Conservation (phyloP, 2,797 vertebrate species). For the Tenualosa thibaudeaui region DNA sequence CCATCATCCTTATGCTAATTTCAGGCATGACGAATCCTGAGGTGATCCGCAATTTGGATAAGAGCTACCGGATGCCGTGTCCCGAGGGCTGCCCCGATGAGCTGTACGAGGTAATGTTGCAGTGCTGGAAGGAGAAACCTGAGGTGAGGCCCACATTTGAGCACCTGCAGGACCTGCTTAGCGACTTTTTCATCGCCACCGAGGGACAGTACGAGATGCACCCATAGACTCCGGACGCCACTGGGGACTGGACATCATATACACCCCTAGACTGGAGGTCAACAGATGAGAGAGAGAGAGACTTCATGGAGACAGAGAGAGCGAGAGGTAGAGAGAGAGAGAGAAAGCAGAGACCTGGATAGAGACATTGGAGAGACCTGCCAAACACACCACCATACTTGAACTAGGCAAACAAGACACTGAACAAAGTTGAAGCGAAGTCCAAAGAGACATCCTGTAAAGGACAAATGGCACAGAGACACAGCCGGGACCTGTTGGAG, state of each 20-base stretch:
- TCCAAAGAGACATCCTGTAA: background rate
- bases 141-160: constrained; percentile 79
- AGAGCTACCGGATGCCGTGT: constrained; percentile 73
- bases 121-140: constrained; percentile 73
- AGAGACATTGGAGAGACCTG: background rate
- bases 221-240: constrained; percentile 54
- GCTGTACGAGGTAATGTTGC: constrained; percentile 73
- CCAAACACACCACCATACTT: background rate
- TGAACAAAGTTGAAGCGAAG: too few species aligned
- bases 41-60: constrained; percentile 75
- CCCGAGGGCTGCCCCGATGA: constrained; percentile 71
- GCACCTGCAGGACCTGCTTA: constrained; percentile 73
- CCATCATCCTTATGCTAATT: background rate
- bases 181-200: constrained; percentile 79
- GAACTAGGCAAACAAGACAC: background rate
- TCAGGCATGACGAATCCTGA: constrained; percentile 82
- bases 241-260: too few species aligned
- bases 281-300: too few species aligned
- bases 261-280: too few species aligned
- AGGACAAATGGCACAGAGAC: background rate
- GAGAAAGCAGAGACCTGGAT: background rate
- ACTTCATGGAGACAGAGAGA: background rate
- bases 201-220: constrained; percentile 82
- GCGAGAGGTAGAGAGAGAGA: background rate
- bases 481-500: background rate